phyloP scores from a whole-genome alignment of 2,888 invertebrate genomes.

The Stenotaenia linearis region DNA sequence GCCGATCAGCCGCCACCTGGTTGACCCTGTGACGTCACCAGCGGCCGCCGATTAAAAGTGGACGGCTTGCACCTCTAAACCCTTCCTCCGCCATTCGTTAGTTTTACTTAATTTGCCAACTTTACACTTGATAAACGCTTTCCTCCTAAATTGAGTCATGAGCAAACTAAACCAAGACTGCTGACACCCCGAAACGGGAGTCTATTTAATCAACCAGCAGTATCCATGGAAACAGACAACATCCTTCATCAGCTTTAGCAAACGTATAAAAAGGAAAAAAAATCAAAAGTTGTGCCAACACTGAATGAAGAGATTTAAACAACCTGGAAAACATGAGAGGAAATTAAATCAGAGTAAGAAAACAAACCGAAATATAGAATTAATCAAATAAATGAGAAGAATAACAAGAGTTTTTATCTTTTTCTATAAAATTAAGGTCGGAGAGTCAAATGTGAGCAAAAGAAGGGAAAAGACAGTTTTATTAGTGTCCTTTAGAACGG shows the following conservation, averaged over 20 bases:
- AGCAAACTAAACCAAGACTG: constrained; percentile 16
- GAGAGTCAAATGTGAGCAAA: too few species aligned
- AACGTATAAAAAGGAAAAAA: too few species aligned
- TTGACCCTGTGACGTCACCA: too few species aligned
- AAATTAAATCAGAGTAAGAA: not conserved
- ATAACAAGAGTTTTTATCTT: not conserved
- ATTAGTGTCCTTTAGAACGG: not conserved
- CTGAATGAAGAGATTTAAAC: not conserved
- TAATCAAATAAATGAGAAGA: not conserved
- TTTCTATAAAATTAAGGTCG: too few species aligned
- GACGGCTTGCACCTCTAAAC: too few species aligned
- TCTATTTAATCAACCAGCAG: constrained; percentile 1
- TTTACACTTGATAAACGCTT: constrained; percentile 24
- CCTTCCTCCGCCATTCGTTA: not conserved
- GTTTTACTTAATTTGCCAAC: constrained; percentile 22
- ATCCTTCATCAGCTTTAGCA: not conserved
- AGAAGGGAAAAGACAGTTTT: too few species aligned
- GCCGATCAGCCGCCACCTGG: too few species aligned
- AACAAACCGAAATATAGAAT: not conserved
- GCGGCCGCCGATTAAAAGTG: too few species aligned
- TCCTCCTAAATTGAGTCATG: not conserved
- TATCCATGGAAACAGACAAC: not conserved
- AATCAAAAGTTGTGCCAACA: not conserved
- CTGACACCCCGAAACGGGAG: not conserved
- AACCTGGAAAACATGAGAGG: not conserved